phyloP scores from a whole-genome alignment of 2,797 vertebrate species.

The Catamblyrhynchus diadema region DNA sequence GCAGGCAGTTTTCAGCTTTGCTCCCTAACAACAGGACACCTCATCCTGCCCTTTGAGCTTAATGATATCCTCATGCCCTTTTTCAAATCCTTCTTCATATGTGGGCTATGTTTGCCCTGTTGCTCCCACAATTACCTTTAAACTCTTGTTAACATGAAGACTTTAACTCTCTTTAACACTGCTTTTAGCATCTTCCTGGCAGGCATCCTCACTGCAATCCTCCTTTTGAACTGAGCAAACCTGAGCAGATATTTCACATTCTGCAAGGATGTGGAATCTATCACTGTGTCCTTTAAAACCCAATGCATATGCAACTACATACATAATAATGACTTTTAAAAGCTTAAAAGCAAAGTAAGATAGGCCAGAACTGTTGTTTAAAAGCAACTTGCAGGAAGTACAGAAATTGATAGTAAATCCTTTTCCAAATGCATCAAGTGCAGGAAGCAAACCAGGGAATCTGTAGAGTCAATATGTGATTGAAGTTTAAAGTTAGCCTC shows the following conservation, averaged over 20 bases:
- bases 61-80: not conserved
- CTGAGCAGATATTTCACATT: not conserved
- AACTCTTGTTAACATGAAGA: not conserved
- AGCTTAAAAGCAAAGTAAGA: not conserved
- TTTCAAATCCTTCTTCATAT: not conserved
- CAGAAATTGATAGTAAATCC: not conserved
- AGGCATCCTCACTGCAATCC: not conserved
- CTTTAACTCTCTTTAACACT: not conserved
- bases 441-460: not conserved
- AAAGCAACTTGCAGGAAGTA: not conserved
- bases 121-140: not conserved
- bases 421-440: not conserved
- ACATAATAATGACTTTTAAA: not conserved
- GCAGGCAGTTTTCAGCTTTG: not conserved
- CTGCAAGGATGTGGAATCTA: not conserved
- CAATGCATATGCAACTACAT: not conserved
- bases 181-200: not conserved
- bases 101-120: not conserved
- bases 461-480: not conserved
- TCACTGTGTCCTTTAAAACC: not conserved
- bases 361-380: not conserved
- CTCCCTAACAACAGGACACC: not conserved
- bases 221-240: not conserved
- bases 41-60: not conserved
- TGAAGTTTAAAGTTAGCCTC: not conserved